These are phyloP conservation scores for Pipistrellus pipistrellus DNA, from an alignment of 2,797 vertebrate genomes.

Conservation along the genomic window DNA sequence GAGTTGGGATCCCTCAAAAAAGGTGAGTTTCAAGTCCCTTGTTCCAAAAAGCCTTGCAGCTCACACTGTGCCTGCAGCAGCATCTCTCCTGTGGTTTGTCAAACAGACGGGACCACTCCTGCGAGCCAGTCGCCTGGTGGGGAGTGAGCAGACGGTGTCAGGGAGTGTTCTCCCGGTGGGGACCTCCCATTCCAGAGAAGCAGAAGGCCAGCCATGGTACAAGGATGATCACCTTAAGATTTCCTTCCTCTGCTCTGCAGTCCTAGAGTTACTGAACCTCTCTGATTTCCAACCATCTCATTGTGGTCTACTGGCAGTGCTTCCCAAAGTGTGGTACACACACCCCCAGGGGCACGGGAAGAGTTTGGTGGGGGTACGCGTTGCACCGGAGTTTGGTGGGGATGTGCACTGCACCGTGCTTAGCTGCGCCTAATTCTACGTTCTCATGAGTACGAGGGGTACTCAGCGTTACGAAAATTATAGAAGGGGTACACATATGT, in stretches of 20 bases:
- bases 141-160: neutral
- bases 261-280: neutral
- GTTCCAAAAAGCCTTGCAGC: neutral
- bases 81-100: conserved; percentile 11
- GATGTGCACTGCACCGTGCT: too few relatives aligned
- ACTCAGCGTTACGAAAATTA: too few relatives aligned
- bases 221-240: neutral
- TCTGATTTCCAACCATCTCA: neutral
- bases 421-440: too few relatives aligned
- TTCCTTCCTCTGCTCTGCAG: conserved; percentile 29
- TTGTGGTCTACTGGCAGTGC: neutral
- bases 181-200: neutral
- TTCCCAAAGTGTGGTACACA: too few relatives aligned
- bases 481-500: too few relatives aligned
- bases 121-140: neutral
- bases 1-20: conserved; percentile 37
- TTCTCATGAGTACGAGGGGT: too few relatives aligned
- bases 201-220: neutral
- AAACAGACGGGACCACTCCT: neutral
- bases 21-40: conserved; percentile 12
- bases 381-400: too few relatives aligned
- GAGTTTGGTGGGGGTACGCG: too few relatives aligned
- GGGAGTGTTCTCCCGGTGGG: neutral
- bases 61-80: neutral
- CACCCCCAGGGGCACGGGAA: too few relatives aligned